Base-by-base conservation (phyloP, 2,888 invertebrate genomes). In the Hesperia comma region DNA sequence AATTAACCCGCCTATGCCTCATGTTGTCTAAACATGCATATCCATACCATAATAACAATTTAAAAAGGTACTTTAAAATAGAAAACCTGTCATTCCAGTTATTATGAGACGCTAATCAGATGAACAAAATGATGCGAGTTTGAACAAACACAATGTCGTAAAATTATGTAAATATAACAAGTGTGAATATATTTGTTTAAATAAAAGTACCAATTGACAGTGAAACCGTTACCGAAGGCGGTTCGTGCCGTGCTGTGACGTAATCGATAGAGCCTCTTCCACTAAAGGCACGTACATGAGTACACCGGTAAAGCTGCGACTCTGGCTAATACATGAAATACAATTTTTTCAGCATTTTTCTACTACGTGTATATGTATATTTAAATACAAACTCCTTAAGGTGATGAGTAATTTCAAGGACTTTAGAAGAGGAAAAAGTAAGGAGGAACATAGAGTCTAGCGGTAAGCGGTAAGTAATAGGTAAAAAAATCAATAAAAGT, bases 151-250 rank as follows among this genome's bases (percentile, higher is more conserved):
- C 61, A 41, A 60, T 58, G 70, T 58, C 68, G 40, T 63, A 43
- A 62, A 68, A 53, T 72, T 70, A 70, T 69, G 70, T 67, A 71
- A 70, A 70, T 70, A 71, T 70, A 58, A 61, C 68, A 72, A 71
- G 69, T 71, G 71, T 72, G 75, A 72, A 72, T 70, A 75, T 77
- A 78, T 76, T 77, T 71, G 61, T 71, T 68, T 70, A 77, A 80
- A 81, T 76, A 83, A 79, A 78, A 78, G 73, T 76, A 75, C 75
- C 78, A 82, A 75, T 75, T 72, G 86, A 85, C 84, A 86, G 81
- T 82, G 80, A 82, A 86, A 88, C 87, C 86, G 87, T 88, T 88
- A 76, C 63, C 60, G 58, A 43, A 85, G 73, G 77, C 75, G 72
- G 71, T 76, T 74, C n/a, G n/a, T n/a, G n/a, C 77, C 74, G 75